These are phyloP conservation scores for Melanotaenia trifasciata DNA, from an alignment of 2,797 vertebrate species.

Conservation along the genomic window DNA sequence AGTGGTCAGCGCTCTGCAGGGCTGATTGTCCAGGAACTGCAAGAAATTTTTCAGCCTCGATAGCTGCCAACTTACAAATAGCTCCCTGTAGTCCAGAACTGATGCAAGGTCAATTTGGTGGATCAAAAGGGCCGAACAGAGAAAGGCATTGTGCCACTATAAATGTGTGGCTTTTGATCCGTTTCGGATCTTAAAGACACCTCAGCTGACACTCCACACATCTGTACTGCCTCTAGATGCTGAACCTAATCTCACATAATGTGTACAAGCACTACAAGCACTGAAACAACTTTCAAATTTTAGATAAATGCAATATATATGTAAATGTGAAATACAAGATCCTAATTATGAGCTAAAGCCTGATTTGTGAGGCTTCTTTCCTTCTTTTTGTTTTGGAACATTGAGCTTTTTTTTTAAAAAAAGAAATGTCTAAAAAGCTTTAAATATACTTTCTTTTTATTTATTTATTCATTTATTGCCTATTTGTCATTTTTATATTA, in stretches of 20 bases:
- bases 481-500: slow-evolving; percentile 58
- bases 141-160: slow-evolving; percentile 41
- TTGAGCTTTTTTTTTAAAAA: neutral
- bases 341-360: slow-evolving; percentile 6
- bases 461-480: slow-evolving; percentile 15
- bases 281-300: neutral
- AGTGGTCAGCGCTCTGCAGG: slow-evolving; percentile 51
- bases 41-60: slow-evolving; percentile 65
- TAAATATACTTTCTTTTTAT: slow-evolving; percentile 23
- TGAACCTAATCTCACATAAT: neutral
- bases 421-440: slow-evolving; percentile 3
- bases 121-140: slow-evolving; percentile 55
- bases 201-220: slow-evolving; percentile 8
- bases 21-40: slow-evolving; percentile 55
- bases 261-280: neutral
- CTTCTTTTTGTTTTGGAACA: slow-evolving; percentile 3
- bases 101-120: slow-evolving; percentile 68
- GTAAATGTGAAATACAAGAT: slow-evolving; percentile 11
- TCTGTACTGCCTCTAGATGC: slow-evolving; percentile 10
- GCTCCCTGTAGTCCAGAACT: slow-evolving; percentile 56
- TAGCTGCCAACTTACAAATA: slow-evolving; percentile 67
- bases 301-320: neutral
- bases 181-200: slow-evolving; percentile 49
- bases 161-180: slow-evolving; percentile 56
- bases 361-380: neutral